phyloP scores from a whole-genome alignment of 1,140 invertebrate species.

The Chrysoperla carnea region DNA sequence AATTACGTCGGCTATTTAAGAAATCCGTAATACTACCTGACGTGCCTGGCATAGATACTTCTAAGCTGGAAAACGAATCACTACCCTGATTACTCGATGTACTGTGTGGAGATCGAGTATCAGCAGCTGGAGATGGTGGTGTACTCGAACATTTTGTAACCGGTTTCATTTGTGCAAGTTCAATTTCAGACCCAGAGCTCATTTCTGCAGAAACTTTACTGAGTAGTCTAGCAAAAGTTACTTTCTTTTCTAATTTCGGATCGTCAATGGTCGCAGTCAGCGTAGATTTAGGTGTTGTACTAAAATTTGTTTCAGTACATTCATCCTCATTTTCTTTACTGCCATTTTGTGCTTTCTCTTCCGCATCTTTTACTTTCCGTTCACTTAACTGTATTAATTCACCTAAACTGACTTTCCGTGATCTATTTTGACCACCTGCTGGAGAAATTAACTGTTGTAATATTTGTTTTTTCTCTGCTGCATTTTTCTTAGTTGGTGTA shows the following conservation, averaged over 20 bases:
- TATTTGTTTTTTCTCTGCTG: conserved; percentile 54
- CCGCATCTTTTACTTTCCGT: conserved; percentile 20
- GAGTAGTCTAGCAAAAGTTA: conserved; percentile 51
- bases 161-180: conserved; percentile 25
- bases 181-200: conserved; percentile 45
- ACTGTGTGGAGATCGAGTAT: conserved; percentile 36
- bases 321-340: conserved; percentile 13
- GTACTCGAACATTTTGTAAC: conserved; percentile 28
- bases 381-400: conserved; percentile 53
- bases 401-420: conserved; percentile 37
- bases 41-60: conserved; percentile 16
- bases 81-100: conserved; percentile 48
- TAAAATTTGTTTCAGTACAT: conserved; percentile 36
- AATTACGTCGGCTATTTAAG: conserved; percentile 7
- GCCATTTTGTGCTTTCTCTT: conserved; percentile 2
- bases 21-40: conserved; percentile 18
- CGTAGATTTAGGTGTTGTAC: conserved; percentile 24
- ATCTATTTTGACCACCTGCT: conserved; percentile 22
- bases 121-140: conserved; percentile 27
- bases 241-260: conserved; percentile 52
- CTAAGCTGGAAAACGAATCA: conserved; percentile 46
- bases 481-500: conserved; percentile 45
- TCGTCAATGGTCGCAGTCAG: conserved; percentile 33
- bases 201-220: conserved; percentile 56
- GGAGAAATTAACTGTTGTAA: conserved; percentile 47